Conservation (phyloP, 2,888 invertebrate genomes). For the Polymixis flavicincta region DNA sequence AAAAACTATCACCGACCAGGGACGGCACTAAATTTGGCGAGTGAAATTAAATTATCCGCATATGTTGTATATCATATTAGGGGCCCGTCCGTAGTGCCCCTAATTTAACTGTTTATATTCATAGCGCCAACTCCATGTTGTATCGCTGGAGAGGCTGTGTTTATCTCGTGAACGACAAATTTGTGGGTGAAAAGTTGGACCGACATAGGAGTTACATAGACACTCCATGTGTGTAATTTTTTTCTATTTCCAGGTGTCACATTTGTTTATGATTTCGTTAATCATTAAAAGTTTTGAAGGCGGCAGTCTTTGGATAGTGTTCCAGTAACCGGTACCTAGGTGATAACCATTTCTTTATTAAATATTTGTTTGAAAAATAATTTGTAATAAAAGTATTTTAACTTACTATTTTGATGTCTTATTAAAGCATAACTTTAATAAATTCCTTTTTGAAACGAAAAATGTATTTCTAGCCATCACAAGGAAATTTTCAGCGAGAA, state of each 20-base stretch:
- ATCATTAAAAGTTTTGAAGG: background rate
- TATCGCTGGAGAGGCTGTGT: constrained; percentile 79
- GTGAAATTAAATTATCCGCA: constrained; percentile 86
- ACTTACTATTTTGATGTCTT: background rate
- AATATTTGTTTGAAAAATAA: background rate
- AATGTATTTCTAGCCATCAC: background rate
- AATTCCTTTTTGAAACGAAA: background rate
- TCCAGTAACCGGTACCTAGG: no score
- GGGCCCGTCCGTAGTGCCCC: constrained; percentile 67
- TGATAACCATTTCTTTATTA: background rate
- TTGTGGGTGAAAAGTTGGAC: constrained; percentile 81
- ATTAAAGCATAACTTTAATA: background rate
- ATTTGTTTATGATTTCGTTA: constrained; percentile 34
- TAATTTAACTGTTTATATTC: constrained; percentile 90
- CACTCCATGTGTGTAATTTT: constrained; percentile 52
- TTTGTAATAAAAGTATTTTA: background rate
- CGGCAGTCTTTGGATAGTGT: background rate
- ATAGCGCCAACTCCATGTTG: constrained; percentile 80
- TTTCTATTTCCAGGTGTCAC: constrained; percentile 23
- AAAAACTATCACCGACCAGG: constrained; percentile 69
- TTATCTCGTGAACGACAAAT: constrained; percentile 85
- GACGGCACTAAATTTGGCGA: constrained; percentile 76
- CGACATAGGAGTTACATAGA: constrained; percentile 56
- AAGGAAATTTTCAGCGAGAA: constrained; percentile 19
- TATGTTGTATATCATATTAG: constrained; percentile 83